Conservation (phyloP, 2,797 vertebrate species). For the Pygocentrus nattereri region DNA sequence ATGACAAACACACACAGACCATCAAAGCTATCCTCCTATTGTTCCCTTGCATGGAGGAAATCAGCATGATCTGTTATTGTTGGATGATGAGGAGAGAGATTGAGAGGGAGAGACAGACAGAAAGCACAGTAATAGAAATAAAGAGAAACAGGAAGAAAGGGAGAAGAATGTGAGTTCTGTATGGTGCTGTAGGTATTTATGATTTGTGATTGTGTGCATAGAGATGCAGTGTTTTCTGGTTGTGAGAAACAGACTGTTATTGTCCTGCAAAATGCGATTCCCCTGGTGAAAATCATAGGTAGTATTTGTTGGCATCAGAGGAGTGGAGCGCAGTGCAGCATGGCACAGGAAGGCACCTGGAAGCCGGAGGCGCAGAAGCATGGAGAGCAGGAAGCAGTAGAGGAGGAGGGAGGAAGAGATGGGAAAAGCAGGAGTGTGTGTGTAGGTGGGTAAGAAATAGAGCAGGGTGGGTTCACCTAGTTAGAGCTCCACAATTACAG, state of each 20-base stretch:
- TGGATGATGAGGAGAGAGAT: constrained; percentile 73
- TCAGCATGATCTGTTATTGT: constrained; percentile 82
- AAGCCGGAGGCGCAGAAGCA: neutral
- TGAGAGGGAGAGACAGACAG: constrained; percentile 30
- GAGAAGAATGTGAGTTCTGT: neutral
- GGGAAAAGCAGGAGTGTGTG: constrained; percentile 59
- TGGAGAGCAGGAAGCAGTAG: constrained; percentile 36
- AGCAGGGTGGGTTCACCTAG: neutral
- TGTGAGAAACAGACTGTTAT: neutral
- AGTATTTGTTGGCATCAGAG: neutral
- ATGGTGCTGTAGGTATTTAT: neutral
- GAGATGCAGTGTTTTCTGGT: neutral
- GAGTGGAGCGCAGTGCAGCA: neutral
- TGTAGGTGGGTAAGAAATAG: neutral
- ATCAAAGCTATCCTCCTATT: constrained; percentile 85
- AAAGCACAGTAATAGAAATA: neutral
- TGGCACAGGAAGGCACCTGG: constrained; percentile 49
- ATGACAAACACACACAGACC: constrained; percentile 70
- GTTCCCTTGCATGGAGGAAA: constrained; percentile 78
- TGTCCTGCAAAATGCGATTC: neutral
- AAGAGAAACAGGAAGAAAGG: neutral
- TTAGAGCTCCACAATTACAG: neutral
- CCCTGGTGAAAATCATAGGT: neutral
- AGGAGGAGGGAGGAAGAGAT: constrained; percentile 44
- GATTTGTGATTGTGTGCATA: neutral